Evolutionary conservation across 2,113 vertebrate species (phyloP).

Genomic region (Protobothrops flavoviridis): DNA sequence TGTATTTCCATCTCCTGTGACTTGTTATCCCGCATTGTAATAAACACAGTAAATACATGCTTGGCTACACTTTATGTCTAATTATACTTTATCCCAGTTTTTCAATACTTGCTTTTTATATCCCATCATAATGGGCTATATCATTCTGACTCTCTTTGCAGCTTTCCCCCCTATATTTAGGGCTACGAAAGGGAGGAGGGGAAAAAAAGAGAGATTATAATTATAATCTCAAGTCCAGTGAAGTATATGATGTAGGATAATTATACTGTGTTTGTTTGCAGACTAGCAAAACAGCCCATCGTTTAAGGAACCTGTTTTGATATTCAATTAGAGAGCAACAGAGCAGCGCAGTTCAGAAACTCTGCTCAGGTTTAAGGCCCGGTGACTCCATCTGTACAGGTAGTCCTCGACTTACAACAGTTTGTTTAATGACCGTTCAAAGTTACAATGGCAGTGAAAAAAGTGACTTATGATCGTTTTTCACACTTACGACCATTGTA

Average conservation of each 20-base stretch:
- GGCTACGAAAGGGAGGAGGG: background rate
- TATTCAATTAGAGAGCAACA: constrained; percentile 8
- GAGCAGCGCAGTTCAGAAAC: background rate
- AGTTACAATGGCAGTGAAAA: background rate
- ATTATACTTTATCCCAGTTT: constrained; percentile 39
- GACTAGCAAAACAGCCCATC: constrained; percentile 14
- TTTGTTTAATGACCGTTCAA: background rate
- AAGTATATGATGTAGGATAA: constrained; percentile 45
- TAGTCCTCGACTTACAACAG: background rate
- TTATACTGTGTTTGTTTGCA: constrained; percentile 29
- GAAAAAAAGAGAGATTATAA: constrained; percentile 24
- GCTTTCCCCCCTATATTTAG: background rate
- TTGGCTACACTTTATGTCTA: constrained; percentile 43
- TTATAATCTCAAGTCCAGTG: constrained; percentile 44
- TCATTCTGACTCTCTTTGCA: constrained; percentile 41
- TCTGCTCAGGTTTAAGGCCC: background rate
- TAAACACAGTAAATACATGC: constrained; percentile 44
- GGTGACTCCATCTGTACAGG: background rate
- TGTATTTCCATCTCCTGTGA: constrained; percentile 42
- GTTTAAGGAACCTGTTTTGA: constrained; percentile 15
- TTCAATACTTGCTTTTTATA: constrained; percentile 38
- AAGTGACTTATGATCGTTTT: background rate
- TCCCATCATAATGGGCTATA: constrained; percentile 26
- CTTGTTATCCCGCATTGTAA: constrained; percentile 42
- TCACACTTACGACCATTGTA: background rate